These are phyloP conservation scores for Sapajus apella DNA, from an alignment of 2,113 vertebrate species.

Conservation along the genomic window DNA sequence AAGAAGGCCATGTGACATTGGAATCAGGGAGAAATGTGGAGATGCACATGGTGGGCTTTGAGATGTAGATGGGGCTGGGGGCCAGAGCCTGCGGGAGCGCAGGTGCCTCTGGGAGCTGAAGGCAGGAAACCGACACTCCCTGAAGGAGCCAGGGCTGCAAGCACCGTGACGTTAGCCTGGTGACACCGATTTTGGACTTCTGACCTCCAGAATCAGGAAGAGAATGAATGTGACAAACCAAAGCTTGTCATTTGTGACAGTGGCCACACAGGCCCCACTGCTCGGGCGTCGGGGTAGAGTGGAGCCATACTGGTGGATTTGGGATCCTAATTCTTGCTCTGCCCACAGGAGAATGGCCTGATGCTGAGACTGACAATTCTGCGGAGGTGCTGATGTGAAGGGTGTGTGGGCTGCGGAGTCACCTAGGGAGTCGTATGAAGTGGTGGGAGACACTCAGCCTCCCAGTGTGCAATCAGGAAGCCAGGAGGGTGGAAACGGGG, in stretches of 20 bases:
- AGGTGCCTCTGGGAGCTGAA: background rate
- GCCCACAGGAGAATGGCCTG: background rate
- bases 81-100: background rate
- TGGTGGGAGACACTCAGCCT: background rate
- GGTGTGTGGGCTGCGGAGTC: background rate
- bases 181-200: background rate
- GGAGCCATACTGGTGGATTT: background rate
- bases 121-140: background rate
- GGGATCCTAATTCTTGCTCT: constrained; percentile 10
- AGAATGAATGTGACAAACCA: too few relatives aligned
- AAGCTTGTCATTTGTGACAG: background rate
- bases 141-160: background rate
- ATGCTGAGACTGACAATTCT: background rate
- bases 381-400: fast-evolving
- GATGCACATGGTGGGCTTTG: background rate
- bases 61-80: background rate
- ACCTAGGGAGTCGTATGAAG: fast-evolving
- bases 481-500: fast-evolving
- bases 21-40: fast-evolving
- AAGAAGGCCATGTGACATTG: fast-evolving
- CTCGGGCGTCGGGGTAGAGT: background rate
- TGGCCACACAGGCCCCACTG: fast-evolving
- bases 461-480: too few relatives aligned
- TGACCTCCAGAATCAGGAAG: background rate
- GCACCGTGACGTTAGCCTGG: too few relatives aligned